Evolutionary conservation across 2,888 invertebrate species (phyloP), one percentile per base, ranked within the genome.

Genomic region (Adela reaumurella): DNA sequence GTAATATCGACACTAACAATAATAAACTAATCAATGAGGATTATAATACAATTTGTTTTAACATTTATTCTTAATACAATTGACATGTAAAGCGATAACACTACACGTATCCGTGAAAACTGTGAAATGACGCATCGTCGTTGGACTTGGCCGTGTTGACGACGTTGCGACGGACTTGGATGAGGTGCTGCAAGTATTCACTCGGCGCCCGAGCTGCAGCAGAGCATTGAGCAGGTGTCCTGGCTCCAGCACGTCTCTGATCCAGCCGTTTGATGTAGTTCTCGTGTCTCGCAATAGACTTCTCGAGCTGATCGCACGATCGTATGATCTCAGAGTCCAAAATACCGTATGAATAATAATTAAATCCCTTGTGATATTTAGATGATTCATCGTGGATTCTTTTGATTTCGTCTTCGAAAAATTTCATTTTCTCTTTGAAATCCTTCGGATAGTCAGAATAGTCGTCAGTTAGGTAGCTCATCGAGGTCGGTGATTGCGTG

Each of bases 131-230:
- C 24, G 24, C 4, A 24, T 14, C 35, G 35, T 35, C 6, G 35
- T 35, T 35, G 3, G 3, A 14, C 14, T 8, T 70, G 45, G 81
- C 74, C n/a, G 67, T 68, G 59, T 74, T 76, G 0, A 84, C 72
- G 17, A 82, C 72, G 55, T 83, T 77, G 57, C 73, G 71, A 55
- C 85, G 67, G 63, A 84, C 65, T 49, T 74, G 68, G 11, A 83
- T 80, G 52, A 85, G 68, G 61, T 84, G 81, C 55, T 76, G 78
- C 50, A 85, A 62, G 65, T 83, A 84, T 52, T 81, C 78, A 49
- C 81, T 83, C 1, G 85, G 85, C 8, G 65, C 67, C 17, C 65
- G 59, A n/a, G 49, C 51, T 3, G 45, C 20, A 45, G 19, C 17
- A 47, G 17, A 18, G 28, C 18, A 44, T 11, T 2, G 8, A 8